Base-by-base conservation (phyloP, 2,113 vertebrate genomes). In the Mungos mungo region DNA sequence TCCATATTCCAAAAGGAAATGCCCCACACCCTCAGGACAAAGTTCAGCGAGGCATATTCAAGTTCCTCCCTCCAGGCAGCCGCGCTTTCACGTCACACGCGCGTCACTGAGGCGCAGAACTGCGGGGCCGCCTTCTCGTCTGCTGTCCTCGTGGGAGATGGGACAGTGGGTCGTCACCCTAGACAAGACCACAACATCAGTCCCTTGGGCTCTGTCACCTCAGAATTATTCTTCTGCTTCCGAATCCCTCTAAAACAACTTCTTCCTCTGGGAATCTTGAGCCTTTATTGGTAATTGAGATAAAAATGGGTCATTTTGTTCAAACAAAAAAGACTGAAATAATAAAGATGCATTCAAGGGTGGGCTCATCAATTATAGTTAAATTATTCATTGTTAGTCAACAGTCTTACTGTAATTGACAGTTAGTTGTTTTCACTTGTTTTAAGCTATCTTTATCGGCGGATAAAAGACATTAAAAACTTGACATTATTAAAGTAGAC, bases 131-230 rank as follows among this genome's bases (percentile, higher is more conserved):
- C 2, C 27, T 1, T 31, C 16, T 31, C n/a, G 4, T 57, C n/a
- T 47, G 4, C 35, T 23, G 8, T 29, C 38, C 38, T 54, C 52
- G 12, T 0, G 2, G 69, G 14, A 13, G 0, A 2, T 0, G 1
- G 11, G 52, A 52, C 60, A 14, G 47, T 38, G 41, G 60, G 1
- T 4, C 2, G 9, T 5, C 14, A 16, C 41, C 3, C 45, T 1
- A 21, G 35, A 5, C 18, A 12, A 54, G 35, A 41, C 65, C 31
- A 57, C 27, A 66, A 52, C 0, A 3, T 1, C 0, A 15, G 41
- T 41, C 35, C 23, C 3, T 23, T 3, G 2, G 45, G 71, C 35
- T 41, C 11, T 7, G 2, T 11, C 13, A 13, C 3, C 65, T 83
- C 69, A 84, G n/a, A 41, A 50, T 23, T 21, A 4, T 41, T 35